Evolutionary conservation across 2,888 invertebrate species (phyloP).

Genomic region (Biston betularia): DNA sequence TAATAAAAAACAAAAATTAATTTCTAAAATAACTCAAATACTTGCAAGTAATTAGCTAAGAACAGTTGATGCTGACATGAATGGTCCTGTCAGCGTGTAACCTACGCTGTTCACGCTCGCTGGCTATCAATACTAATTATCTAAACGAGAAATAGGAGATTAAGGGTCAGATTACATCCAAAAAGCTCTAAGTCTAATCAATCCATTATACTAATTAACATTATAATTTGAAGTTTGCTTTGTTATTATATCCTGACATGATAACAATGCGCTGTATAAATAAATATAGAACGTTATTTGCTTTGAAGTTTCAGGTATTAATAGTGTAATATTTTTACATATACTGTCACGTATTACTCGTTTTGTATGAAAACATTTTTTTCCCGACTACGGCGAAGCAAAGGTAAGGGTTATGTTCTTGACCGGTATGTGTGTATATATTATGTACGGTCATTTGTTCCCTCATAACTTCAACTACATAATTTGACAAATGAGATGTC

Average conservation of each 20-base stretch:
- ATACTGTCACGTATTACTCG: too few relatives aligned
- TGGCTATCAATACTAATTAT: constrained; percentile 25
- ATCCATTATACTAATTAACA: constrained; percentile 35
- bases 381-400: too few relatives aligned
- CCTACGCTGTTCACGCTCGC: background rate
- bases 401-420: too few relatives aligned
- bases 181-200: constrained; percentile 31
- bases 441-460: too few relatives aligned
- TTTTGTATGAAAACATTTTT: too few relatives aligned
- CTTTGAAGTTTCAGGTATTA: too few relatives aligned
- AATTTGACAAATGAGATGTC: too few relatives aligned
- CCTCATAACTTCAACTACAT: too few relatives aligned
- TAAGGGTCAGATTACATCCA: constrained; percentile 26
- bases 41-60: background rate
- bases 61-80: background rate
- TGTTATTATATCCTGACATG: constrained; percentile 22
- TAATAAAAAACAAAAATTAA: too few relatives aligned
- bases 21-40: background rate
- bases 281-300: background rate
- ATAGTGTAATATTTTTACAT: too few relatives aligned
- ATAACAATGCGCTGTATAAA: constrained; percentile 12
- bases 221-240: constrained; percentile 38
- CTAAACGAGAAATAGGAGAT: constrained; percentile 15
- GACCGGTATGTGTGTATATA: too few relatives aligned
- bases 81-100: background rate